Base-by-base conservation (phyloP, 2,113 vertebrate species). In the Carollia perspicillata region DNA sequence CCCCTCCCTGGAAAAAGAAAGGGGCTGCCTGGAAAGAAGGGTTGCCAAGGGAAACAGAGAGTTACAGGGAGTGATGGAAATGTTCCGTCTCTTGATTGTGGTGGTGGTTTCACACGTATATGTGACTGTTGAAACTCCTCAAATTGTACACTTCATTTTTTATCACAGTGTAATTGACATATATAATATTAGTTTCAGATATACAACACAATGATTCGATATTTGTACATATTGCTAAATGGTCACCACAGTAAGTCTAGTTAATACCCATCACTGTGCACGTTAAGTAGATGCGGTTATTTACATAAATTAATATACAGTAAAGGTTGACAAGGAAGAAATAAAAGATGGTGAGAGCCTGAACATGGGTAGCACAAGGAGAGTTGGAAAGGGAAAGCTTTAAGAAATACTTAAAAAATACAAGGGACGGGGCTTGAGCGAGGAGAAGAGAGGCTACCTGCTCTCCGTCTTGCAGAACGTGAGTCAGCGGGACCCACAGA, bases 291-390 rank as follows among this genome's bases (percentile, higher is more conserved):
- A 58, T 51, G 23, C 8, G 11, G 10, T 28, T 51, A 71, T 81
- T 95, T 79, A 65, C 4, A 17, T 69, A 78, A 90, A 75, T 63
- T 28, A 83, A 75, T 55, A 69, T 4, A 51, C 14, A 65, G 53
- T 20, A 42, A 42, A 83, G 37, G 72, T 55, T 63, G 44, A 58
- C 14, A n/a, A 79, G 40, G 14, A 37, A 44, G 69, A 84, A 87
- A 81, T 20, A 51, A 72, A 85, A 78, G 55, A 78, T n/a, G 30
- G 28, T 22, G 30, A 79, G 26, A 95, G 13, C n/a, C 44, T 51
- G 22, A 66, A 92, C 33, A 65, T 4, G 49, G 44, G 42, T 55
- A 80, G 4, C 7, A 75, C 18, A 9, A 77, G 35, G 2, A 49
- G 71, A 49, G 44, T 33, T 20, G 47, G 58, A 77, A 2, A 23